phyloP scores from a whole-genome alignment of 2,113 vertebrate genomes.

The Psephotus haematonotus region DNA sequence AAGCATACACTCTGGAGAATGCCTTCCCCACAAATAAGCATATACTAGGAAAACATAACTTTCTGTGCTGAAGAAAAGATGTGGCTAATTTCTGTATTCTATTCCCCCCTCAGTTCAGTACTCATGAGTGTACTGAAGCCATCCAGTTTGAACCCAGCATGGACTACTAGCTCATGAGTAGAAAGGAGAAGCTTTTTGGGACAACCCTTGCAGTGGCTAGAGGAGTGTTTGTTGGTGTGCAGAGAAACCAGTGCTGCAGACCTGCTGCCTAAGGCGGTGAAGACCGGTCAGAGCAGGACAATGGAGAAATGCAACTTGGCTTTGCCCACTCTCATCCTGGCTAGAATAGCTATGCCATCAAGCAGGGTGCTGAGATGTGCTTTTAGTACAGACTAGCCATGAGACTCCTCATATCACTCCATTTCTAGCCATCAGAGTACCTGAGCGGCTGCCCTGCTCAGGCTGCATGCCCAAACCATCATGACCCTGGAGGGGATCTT shows the following conservation, averaged over 20 bases:
- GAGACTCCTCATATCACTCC: not conserved
- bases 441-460: not conserved
- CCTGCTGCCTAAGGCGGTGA: not conserved
- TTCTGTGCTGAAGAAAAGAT: slow-evolving; percentile 27
- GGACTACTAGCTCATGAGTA: not conserved
- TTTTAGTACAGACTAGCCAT: not conserved
- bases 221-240: accelerated
- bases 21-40: not conserved
- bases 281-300: not conserved
- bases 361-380: not conserved
- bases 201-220: not conserved
- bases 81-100: slow-evolving; percentile 1
- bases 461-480: not conserved
- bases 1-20: slow-evolving; percentile 5
- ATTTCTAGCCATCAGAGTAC: not conserved
- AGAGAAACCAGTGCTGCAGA: not conserved
- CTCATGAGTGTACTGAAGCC: not conserved
- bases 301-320: not conserved
- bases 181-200: not conserved
- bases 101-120: not conserved
- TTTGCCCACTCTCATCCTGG: not conserved
- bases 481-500: not conserved
- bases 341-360: accelerated
- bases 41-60: not conserved
- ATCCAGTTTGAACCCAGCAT: not conserved